Evolutionary conservation across 2,113 vertebrate species (phyloP), one percentile per base, ranked within the genome.

Genomic region (Austrofundulus limnaeus): DNA sequence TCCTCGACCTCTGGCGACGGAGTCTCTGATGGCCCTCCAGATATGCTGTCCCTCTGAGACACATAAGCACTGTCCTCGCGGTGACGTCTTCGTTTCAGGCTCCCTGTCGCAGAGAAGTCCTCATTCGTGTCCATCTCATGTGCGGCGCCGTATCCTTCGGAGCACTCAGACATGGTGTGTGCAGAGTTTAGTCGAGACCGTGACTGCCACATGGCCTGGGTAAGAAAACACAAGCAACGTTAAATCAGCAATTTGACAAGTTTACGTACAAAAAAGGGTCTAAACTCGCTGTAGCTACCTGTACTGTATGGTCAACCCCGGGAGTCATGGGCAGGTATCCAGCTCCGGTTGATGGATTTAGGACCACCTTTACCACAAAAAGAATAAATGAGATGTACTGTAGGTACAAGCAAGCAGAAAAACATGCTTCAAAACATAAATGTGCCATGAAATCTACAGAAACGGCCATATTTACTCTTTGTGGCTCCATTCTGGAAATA

Each of bases 321-420:
- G 92, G 91, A 31, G 93, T 96, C 96, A 98, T 98, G 16, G 94
- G 94, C 75, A 98, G 91, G 61, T 98, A 98, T 63, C 94, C 95
- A 56, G 93, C 88, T 9, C 88, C 82, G 19, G 81, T 91, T 60
- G 89, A 90, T 83, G 91, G 37, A 72, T 84, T 73, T 63, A 79
- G 85, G 72, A 91, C 87, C 70, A 88, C 90, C 95, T 93, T 70
- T 21, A 65, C 23, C 78, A 77, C 14, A 74, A 74, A 54, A 24
- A 68, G 13, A 64, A 65, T 13, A 1, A 61, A 10, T 23, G 1
- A 37, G 0, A 50, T 37, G 3, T 28, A 28, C 3, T 4, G 52
- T 34, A 54, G 6, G 61, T 5, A 11, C 4, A 61, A 5, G 25
- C 41, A n/a, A n/a, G n/a, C 9, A 50, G 7, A 23, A 42, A 43